Evolutionary conservation across 2,113 vertebrate genomes (phyloP).

Genomic region (Myodes glareolus): DNA sequence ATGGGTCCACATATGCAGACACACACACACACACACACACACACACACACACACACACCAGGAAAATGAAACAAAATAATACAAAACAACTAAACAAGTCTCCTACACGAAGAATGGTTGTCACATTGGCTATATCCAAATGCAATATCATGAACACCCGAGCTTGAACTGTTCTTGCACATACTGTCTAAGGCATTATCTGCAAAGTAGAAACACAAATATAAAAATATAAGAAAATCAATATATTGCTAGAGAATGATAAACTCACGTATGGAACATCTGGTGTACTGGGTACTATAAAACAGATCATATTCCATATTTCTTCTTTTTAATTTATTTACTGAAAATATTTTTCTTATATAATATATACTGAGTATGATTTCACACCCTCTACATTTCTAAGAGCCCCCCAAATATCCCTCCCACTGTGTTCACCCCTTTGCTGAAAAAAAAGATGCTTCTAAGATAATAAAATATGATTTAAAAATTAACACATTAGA

Average conservation of each 20-base stretch:
- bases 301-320: too few species aligned
- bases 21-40: neutral
- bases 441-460: too few species aligned
- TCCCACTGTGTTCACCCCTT: too few species aligned
- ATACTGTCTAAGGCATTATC: neutral
- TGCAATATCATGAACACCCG: accelerated
- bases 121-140: neutral
- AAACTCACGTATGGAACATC: neutral
- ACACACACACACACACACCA: neutral
- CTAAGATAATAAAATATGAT: too few species aligned
- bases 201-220: neutral
- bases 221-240: neutral
- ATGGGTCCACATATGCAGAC: neutral
- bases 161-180: neutral
- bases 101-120: neutral
- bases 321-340: too few species aligned
- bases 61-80: neutral
- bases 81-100: neutral
- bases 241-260: neutral
- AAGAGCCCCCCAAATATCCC: too few species aligned
- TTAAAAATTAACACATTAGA: too few species aligned
- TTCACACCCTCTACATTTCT: too few species aligned
- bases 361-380: too few species aligned
- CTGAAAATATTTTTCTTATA: too few species aligned
- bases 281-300: neutral